phyloP scores from a whole-genome alignment of 2,797 vertebrate species.

The Poeciliopsis presidionis region DNA sequence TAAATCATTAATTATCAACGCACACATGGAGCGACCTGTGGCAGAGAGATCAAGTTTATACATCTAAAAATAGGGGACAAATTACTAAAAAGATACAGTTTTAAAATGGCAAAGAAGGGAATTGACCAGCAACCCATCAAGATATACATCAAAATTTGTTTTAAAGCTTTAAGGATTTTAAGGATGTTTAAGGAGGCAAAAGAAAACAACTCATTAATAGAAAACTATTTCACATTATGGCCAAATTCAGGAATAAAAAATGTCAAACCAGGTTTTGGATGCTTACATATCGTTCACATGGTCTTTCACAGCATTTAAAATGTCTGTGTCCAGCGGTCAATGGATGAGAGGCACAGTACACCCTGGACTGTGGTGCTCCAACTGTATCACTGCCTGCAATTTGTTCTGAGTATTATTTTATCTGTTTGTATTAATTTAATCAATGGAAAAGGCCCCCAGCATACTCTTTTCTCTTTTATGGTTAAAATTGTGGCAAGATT shows the following conservation, averaged over 20 bases:
- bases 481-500: background rate
- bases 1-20: background rate
- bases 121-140: background rate
- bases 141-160: background rate
- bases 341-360: too few relatives aligned
- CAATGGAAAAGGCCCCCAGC: background rate
- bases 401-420: background rate
- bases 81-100: background rate
- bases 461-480: background rate
- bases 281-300: too few relatives aligned
- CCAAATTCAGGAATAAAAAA: too few relatives aligned
- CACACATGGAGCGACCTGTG: background rate
- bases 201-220: background rate
- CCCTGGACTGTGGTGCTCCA: too few relatives aligned
- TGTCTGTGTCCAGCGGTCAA: too few relatives aligned
- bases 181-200: too few relatives aligned
- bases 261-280: too few relatives aligned
- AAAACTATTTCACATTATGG: too few relatives aligned
- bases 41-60: background rate
- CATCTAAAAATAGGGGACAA: background rate
- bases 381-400: background rate
- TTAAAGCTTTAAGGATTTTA: background rate
- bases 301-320: too few relatives aligned
- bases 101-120: background rate
- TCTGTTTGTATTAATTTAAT: background rate